These are phyloP conservation scores for Cyclopterus lumpus DNA, from an alignment of 2,797 vertebrate species.

Conservation along the genomic window DNA sequence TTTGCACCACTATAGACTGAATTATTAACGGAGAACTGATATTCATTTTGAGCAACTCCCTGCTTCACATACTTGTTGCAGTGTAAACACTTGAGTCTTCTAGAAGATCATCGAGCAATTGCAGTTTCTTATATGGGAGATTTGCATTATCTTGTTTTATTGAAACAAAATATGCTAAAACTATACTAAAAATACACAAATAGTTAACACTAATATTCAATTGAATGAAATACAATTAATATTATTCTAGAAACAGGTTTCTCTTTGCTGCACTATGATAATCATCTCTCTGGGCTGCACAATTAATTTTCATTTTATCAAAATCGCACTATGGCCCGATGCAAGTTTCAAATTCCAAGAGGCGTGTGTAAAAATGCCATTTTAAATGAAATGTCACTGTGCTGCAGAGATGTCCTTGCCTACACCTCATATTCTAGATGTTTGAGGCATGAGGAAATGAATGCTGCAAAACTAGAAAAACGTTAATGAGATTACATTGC, in stretches of 20 bases:
- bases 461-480: slow-evolving; percentile 28
- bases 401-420: neutral
- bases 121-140: neutral
- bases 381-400: neutral
- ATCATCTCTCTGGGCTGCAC: neutral
- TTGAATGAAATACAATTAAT: neutral
- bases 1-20: neutral
- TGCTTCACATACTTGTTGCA: neutral
- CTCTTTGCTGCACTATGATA: neutral
- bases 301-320: neutral
- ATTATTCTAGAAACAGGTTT: neutral
- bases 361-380: neutral
- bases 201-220: neutral
- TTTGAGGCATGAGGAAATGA: neutral
- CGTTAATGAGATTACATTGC: slow-evolving; percentile 2
- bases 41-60: neutral
- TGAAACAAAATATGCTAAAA: neutral
- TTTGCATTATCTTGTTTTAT: neutral
- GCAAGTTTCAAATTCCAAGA: neutral
- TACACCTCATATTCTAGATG: neutral
- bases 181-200: neutral
- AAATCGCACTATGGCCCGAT: neutral
- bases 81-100: neutral
- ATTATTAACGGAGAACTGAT: neutral
- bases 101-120: neutral